Conservation (phyloP, 1,140 invertebrate genomes). For the Hesperophylax magnus region DNA sequence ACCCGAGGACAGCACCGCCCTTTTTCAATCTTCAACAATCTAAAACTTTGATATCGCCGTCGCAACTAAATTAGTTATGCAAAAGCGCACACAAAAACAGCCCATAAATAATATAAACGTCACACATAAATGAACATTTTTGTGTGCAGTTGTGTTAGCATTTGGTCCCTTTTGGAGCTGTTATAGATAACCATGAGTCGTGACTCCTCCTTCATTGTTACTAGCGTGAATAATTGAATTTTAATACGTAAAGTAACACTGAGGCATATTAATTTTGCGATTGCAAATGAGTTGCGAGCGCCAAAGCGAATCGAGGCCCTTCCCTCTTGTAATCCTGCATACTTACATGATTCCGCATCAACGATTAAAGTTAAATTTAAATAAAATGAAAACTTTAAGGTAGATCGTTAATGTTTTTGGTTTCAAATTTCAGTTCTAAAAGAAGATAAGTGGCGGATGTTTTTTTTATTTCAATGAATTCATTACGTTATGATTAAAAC, state of each 20-base stretch:
- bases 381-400: too few species aligned
- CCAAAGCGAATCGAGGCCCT: slow-evolving; percentile 15
- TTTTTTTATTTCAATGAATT: too few species aligned
- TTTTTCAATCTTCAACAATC: slow-evolving; percentile 29
- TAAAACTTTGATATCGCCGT: slow-evolving; percentile 28
- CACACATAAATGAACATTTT: too few species aligned
- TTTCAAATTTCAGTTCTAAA: too few species aligned
- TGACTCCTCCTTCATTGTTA: slow-evolving; percentile 47
- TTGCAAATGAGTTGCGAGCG: slow-evolving; percentile 20
- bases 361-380: too few species aligned
- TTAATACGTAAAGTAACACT: slow-evolving; percentile 48
- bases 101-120: too few species aligned
- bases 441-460: too few species aligned
- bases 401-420: too few species aligned
- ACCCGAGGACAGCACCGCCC: slow-evolving; percentile 24
- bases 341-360: too few species aligned
- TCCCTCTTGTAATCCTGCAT: neutral
- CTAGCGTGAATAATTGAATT: slow-evolving; percentile 55
- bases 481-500: too few species aligned
- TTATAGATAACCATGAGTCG: neutral
- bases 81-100: neutral
- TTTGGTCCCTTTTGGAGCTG: neutral
- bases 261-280: slow-evolving; percentile 49
- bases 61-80: neutral
- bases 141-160: neutral